These are phyloP conservation scores for Clavelina lepadiformis DNA, from an alignment of 23 tunicate species.

Conservation along the genomic window DNA sequence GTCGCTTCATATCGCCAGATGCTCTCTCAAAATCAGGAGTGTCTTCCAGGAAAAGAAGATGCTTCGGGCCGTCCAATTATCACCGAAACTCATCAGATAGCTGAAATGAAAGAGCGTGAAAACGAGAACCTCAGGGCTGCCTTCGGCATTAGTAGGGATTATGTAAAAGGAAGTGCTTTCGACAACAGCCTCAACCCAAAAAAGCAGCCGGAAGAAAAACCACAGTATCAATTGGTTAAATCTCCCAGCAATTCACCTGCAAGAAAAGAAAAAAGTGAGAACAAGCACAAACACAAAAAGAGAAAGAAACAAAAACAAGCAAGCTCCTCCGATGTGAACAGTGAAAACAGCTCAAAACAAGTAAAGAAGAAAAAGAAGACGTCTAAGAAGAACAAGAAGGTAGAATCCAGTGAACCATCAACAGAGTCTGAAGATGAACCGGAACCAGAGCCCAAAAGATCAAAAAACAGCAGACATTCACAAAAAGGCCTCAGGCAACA, in stretches of 20 bases:
- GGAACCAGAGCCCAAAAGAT: too few relatives aligned
- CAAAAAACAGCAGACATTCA: too few relatives aligned
- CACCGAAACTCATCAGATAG: slow-evolving; percentile 82
- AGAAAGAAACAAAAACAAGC: slow-evolving; percentile 16
- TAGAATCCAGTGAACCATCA: too few relatives aligned
- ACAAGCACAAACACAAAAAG: slow-evolving; percentile 16
- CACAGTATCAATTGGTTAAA: slow-evolving; percentile 43
- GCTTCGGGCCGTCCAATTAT: slow-evolving; percentile 57
- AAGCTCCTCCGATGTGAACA: background rate
- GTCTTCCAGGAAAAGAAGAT: slow-evolving; percentile 72
- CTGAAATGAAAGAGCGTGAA: slow-evolving; percentile 86
- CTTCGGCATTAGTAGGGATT: slow-evolving; percentile 79
- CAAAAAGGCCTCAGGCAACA: too few relatives aligned
- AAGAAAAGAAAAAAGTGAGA: background rate
- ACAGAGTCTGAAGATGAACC: too few relatives aligned
- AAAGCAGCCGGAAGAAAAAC: slow-evolving; percentile 4
- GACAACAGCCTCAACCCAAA: slow-evolving; percentile 3
- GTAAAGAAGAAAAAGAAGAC: background rate
- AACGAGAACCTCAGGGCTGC: slow-evolving; percentile 74
- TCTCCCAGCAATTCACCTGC: slow-evolving; percentile 75
- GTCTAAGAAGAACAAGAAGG: too few relatives aligned
- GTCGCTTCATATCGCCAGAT: slow-evolving; percentile 65
- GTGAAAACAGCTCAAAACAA: background rate
- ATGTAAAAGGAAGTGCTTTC: slow-evolving; percentile 87
- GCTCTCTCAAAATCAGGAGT: slow-evolving; percentile 57